phyloP scores from a whole-genome alignment of 2,113 vertebrate species.

The Oxyura jamaicensis region DNA sequence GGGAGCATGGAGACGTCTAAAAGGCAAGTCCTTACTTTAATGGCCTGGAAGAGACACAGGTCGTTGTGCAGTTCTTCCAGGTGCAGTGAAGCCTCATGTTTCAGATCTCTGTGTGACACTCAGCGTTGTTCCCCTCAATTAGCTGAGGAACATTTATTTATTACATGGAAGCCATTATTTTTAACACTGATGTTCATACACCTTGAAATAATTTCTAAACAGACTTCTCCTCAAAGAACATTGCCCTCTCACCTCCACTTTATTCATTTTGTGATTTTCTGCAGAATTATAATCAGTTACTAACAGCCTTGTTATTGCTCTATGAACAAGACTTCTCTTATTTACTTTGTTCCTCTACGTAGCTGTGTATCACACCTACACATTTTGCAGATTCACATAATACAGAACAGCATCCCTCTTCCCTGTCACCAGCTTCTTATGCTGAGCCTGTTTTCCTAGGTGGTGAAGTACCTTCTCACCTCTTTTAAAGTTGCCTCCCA shows the following conservation, averaged over 20 bases:
- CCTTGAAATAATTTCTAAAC: not conserved
- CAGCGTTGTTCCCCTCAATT: not conserved
- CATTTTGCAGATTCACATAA: not conserved
- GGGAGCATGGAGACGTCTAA: not conserved
- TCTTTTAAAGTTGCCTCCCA: not conserved
- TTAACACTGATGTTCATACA: not conserved
- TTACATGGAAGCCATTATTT: not conserved
- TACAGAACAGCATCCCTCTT: not conserved
- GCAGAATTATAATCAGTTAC: not conserved
- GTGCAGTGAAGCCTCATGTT: not conserved
- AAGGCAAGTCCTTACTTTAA: not conserved
- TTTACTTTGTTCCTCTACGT: not conserved
- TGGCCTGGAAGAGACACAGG: not conserved
- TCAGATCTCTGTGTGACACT: not conserved
- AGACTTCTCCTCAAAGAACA: not conserved
- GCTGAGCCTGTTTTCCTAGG: not conserved
- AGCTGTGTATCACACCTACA: not conserved
- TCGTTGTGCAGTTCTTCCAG: not conserved
- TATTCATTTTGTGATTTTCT: not conserved
- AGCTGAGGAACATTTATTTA: not conserved
- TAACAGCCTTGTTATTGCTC: not conserved
- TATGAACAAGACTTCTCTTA: not conserved
- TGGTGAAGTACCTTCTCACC: not conserved
- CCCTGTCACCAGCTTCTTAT: not conserved
- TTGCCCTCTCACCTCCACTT: not conserved